Evolutionary conservation across 2,113 vertebrate species (phyloP).

Genomic region (Perca fluviatilis): DNA sequence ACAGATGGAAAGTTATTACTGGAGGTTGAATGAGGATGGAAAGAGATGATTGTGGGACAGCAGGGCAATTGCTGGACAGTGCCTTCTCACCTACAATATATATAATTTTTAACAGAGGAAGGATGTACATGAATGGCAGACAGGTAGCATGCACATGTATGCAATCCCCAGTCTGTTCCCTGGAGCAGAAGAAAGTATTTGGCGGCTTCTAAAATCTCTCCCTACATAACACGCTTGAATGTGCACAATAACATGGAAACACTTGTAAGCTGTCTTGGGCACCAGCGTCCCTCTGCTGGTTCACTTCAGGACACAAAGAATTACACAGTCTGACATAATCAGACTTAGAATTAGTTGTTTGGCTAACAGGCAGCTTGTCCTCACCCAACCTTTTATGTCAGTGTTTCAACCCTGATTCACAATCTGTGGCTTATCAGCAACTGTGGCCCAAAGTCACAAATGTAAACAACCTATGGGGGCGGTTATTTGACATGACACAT

Average conservation of each 20-base stretch:
- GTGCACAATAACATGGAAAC: not conserved
- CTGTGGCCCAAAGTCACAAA: not conserved
- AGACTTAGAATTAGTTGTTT: constrained; percentile 24
- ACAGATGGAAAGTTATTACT: constrained; percentile 76
- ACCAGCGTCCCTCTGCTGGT: not conserved
- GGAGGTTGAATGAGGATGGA: constrained; percentile 55
- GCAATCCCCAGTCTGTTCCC: not conserved
- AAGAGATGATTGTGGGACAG: constrained; percentile 38
- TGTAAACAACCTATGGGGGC: not conserved
- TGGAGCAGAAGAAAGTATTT: not conserved
- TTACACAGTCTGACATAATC: constrained; percentile 49
- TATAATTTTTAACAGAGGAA: constrained; percentile 27
- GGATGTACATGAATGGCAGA: not conserved
- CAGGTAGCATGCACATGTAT: not conserved
- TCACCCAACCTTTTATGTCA: constrained; percentile 7
- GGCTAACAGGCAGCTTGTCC: constrained; percentile 27
- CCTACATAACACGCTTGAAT: constrained; percentile 5
- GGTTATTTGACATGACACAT: not conserved
- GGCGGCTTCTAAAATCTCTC: not conserved
- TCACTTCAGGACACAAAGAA: constrained; percentile 33
- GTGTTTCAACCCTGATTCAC: not conserved
- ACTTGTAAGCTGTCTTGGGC: constrained; percentile 7
- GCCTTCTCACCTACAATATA: constrained; percentile 38
- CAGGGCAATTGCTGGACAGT: constrained; percentile 50
- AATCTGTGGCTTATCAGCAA: not conserved